Evolutionary conservation across 2,113 vertebrate species (phyloP), one percentile per base, ranked within the genome.

Genomic region (Sapajus apella): DNA sequence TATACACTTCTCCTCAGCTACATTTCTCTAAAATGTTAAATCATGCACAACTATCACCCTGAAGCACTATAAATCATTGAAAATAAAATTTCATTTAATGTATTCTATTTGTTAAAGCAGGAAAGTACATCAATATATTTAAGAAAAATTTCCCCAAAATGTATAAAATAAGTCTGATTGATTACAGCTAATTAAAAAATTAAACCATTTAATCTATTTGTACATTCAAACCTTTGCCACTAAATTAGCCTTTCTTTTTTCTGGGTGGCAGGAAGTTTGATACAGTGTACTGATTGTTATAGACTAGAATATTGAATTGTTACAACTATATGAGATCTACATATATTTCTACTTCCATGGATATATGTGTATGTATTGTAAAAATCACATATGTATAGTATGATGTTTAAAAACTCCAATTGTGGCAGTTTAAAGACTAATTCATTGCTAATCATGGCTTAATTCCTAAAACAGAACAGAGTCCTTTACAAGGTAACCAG

Each of bases 381-480:
- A 85, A 89, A 94, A 91, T 89, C 47, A 95, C 16, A 77, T 32
- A 88, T 89, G 25, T 89, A 83, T 4, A 86, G 47, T 79, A 35
- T 23, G 2, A 58, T 97, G 11, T 87, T 95, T 95, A 81, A 95
- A 96, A 95, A 93, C n/a, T 83, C 55, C 45, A 92, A 2, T 84
- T 27, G 27, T 96, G 73, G 73, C 40, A 91, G 95, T 96, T 98
- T 95, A 94, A 95, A 98, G 95, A 70, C 90, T 93, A 87, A 97
- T 97, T 93, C 87, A 30, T 94, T 97, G 90, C 92, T 98, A 97
- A 98, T 97, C 98, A 97, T 97, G 91, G 92, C 97, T 97, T 97
- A 97, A 97, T 98, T 97, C 68, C 86, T 97, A 97, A 96, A 97
- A 95, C 82, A 81, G 97, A 97, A 98, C 96, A 97, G 97, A 97